Base-by-base conservation (phyloP, 1,140 invertebrate species). In the Hirudo medicinalis region DNA sequence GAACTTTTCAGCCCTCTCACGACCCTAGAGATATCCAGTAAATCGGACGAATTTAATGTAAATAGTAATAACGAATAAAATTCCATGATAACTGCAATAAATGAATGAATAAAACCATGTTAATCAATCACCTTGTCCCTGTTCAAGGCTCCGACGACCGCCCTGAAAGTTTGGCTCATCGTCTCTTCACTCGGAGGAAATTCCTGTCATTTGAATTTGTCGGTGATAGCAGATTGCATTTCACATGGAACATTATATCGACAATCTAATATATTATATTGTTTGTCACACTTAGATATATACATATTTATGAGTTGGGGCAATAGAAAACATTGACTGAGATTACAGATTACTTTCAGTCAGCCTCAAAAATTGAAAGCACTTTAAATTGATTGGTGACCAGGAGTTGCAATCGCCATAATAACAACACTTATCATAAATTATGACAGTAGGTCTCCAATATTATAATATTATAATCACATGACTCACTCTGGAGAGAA, bases 121-220 rank as follows among this genome's bases (percentile, higher is more conserved):
- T 63, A 25, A 25, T 25, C 17, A 32, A 11, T 25, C 11, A 81
- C 80, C 76, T 79, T 74, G 71, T 80, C 80, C 71, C 77, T 71
- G 29, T 69, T 71, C 6, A 97, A 79, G 0, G 90, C 90, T 32
- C 87, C 87, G 57, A 94, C 85, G 15, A 96, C 80, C n/a, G 92
- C 91, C 77, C 88, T 86, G 71, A 96, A 88, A 32, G 88, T 87
- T 63, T 87, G 84, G n/a, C 87, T 86, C 70, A 93, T 80, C 3
- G 88, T 89, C 72, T 82, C 79, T 19, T 86, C 78, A 70, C 82
- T 80, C 0, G 88, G 86, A 63, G 92, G 91, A 82, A 89, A 89
- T 78, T 92, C 89, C 87, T 91, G 77, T 43, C 84, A 84, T n/a
- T n/a, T n/a, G 74, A 73, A 3, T 36, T 36, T 6, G 6, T 57